Percentiles rank a stretch among this genome's conserved stretches.
Evolutionary conservation across 2,888 invertebrate genomes (phyloP).

Genomic region (Eudemis profundana): DNA sequence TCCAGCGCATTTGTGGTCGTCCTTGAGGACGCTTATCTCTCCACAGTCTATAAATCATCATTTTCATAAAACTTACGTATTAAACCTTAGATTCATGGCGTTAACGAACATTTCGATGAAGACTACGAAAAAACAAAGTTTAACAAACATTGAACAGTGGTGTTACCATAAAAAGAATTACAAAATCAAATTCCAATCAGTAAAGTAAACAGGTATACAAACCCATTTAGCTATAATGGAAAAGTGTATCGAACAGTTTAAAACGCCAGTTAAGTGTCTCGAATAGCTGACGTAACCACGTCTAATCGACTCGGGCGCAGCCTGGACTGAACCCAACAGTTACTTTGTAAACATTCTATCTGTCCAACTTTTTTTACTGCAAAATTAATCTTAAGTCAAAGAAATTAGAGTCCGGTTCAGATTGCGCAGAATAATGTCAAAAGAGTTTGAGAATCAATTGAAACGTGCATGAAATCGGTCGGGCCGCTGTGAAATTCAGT

Average conservation of each 20-base stretch:
- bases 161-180: conserved; percentile 17
- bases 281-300: conserved; percentile 31
- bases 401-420: background rate
- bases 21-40: no score
- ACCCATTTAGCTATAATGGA: conserved; percentile 32
- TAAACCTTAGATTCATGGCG: no score
- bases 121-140: background rate
- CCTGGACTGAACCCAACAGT: background rate
- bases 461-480: conserved; percentile 37
- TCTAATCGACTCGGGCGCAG: conserved; percentile 20
- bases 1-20: no score
- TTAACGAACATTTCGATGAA: background rate
- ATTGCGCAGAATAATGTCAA: background rate
- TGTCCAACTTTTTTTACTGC: background rate
- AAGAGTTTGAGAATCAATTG: background rate
- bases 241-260: conserved; percentile 32
- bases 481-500: conserved; percentile 30
- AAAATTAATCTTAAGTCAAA: background rate
- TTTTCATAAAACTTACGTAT: no score
- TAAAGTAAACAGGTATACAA: conserved; percentile 30
- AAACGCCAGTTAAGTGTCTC: conserved; percentile 23
- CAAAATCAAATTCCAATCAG: conserved; percentile 4
- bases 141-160: background rate
- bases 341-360: background rate
- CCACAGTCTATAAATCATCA: no score